Evolutionary conservation across 2,888 invertebrate genomes (phyloP), one percentile per base, ranked within the genome.

Genomic region (Esperia sulphurella): DNA sequence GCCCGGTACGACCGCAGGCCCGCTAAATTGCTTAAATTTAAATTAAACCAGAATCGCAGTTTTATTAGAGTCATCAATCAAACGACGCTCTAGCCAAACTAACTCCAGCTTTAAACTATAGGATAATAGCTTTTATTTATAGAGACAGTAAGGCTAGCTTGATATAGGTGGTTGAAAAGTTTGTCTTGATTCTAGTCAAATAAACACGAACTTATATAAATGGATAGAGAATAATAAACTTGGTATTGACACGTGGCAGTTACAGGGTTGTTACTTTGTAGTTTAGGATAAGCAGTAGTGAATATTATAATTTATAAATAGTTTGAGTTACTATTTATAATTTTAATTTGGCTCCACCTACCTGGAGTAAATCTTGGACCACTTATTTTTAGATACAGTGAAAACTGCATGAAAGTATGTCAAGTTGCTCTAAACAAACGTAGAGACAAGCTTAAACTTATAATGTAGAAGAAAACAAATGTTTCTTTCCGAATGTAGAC

Each of bases 1-100:
- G 72, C 21, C 21, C 5, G 21, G 21, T 21, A 21, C 21, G 76
- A 74, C 74, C 76, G 72, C 79, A 68, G 44, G 77, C 74, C 65
- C 70, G 75, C 74, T 78, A 85, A 86, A 87, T 87, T 87, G 83
- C 80, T 88, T 87, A 86, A 88, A 88, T 88, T 88, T 82, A 89
- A 89, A 89, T 89, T 88, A 88, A 88, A 87, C 85, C 81, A 79
- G 83, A 87, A 86, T 87, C 86, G 79, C 84, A 81, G 79, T 86
- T 86, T 87, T 89, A 88, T 89, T 89, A 88, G 83, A 69, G 70
- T 83, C 86, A 89, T 89, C 88, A 89, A 89, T 89, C 88, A 88
- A 87, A 86, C 73, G 75, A 75, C 77, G 82, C 33, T 33, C 39
- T 9, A n/a, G 39, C 61, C 65, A 58, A 75, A 75, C 75, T 67